Conservation (phyloP, 2,888 invertebrate genomes). For the Sarcophaga rosellei region DNA sequence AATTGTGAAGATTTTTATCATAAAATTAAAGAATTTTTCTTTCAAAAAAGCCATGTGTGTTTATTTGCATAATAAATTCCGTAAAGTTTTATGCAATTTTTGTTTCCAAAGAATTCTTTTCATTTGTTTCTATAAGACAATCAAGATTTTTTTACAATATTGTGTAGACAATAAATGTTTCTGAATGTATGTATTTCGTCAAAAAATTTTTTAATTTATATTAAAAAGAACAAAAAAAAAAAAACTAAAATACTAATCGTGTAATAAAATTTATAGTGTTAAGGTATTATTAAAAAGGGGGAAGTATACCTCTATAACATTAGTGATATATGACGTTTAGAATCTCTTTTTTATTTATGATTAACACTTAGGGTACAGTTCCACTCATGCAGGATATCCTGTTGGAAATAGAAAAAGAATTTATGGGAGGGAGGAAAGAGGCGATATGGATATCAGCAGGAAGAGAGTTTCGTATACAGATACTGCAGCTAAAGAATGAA, state of each 20-base stretch:
- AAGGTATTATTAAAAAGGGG: neutral
- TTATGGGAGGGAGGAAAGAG: too few relatives aligned
- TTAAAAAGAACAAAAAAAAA: neutral
- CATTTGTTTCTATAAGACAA: neutral
- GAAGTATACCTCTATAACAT: neutral
- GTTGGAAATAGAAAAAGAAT: too few relatives aligned
- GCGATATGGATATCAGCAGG: too few relatives aligned
- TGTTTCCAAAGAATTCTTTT: slow-evolving; percentile 1
- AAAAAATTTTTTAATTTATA: neutral
- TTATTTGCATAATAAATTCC: slow-evolving; percentile 2
- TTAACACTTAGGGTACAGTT: too few relatives aligned
- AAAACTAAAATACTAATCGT: neutral
- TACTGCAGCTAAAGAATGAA: too few relatives aligned
- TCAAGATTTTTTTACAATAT: neutral
- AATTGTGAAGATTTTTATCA: neutral
- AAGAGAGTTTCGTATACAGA: too few relatives aligned
- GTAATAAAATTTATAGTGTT: neutral
- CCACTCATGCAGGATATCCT: too few relatives aligned
- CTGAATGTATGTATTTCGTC: slow-evolving; percentile 15
- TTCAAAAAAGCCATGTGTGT: neutral
- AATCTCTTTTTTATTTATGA: too few relatives aligned
- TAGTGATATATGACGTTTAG: too few relatives aligned
- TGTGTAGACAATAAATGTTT: neutral
- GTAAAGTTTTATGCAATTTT: slow-evolving; percentile 4
- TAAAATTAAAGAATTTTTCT: neutral